Evolutionary conservation across 2,888 invertebrate species (phyloP), one percentile per base, ranked within the genome.

Genomic region (Rhopalosiphum nymphaeae): DNA sequence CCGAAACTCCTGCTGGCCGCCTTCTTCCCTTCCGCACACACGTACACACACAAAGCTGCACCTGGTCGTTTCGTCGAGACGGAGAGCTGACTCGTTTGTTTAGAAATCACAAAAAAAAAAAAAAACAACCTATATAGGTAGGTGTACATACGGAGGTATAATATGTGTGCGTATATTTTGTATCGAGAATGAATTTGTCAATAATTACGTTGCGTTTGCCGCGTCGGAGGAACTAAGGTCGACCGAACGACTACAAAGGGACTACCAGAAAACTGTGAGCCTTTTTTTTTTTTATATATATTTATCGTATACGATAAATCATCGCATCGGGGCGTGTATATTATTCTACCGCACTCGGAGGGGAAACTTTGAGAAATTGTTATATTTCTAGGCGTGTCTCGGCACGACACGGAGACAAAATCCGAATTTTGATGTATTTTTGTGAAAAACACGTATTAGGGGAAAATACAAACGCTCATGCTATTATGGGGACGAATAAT

Each of bases 321-420:
- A 90, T 85, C 46, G 36, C 29, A 25, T 53, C 61, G 85, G 84
- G 85, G 89, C 89, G 87, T 92, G 88, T 44, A n/a, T 93, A 89
- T 84, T 93, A 84, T 93, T 57, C 26, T 46, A 90, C 85, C 89
- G 42, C 89, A 36, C 21, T 25, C 46, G 89, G 29, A 16, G 90
- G 91, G 85, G 44, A 94, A 91, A 86, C 16, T 86, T 87, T 94
- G 91, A 91, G 86, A 94, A 94, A 94, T 91, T 49, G 86, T 91
- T 10, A 44, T 94, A 57, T 91, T 90, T 86, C 49, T 90, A 94
- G 93, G 93, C 93, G 93, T 94, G 93, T 94, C 90, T 89, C 36
- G 1, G n/a, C 25, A 29, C 16, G 91, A 44, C 89, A 56, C 86
- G 57, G 44, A 67, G 49, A 78, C 61, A 84, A 89, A 90, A 11